Evolutionary conservation across 2,113 vertebrate species (phyloP), one percentile per base, ranked within the genome.

Genomic region (Lethenteron reissneri): DNA sequence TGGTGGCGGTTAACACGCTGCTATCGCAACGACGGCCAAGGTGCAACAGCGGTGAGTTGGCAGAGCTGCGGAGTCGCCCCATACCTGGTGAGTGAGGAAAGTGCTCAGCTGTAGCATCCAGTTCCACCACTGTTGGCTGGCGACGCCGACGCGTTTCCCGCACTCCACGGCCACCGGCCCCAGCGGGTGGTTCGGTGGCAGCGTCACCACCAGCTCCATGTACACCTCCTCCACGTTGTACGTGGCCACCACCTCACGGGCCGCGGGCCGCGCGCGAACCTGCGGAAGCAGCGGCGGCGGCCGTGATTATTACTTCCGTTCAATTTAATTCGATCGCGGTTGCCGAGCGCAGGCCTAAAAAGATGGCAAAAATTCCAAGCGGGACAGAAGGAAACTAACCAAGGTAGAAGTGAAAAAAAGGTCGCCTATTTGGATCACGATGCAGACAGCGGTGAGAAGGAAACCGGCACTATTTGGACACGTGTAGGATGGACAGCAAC

Each of bases 91-190:
- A 9, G 89, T 96, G 73, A 99, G 92, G 74, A 94, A 99, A 0
- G 94, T 96, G 84, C 87, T 97, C 68, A 99, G 80, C 78, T 99
- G 94, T 10, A 99, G 78, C 89, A 96, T 95, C 92, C 92, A 99
- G 70, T 95, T 94, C 71, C 92, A 87, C 92, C 94, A 99, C 75
- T 97, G 94, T 81, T 96, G 94, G 3, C 92, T 89, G 5, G 92
- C 87, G 41, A 99, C 92, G 1, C 92, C 94, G n/a, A 99, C 87
- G 3, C 94, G 85, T 71, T 88, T 87, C 58, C 92, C 92, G 69
- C 94, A 95, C 76, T 96, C 94, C 68, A 97, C 94, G 1, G 80
- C 79, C 76, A 97, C 89, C 2, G 88, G 88, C 71, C 92, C 90
- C 73, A 99, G 75, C 1, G 94, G 94, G 75, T 94, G 89, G 79